Evolutionary conservation across 1,140 invertebrate species (phyloP).

Genomic region (Himalopsyche phryganea): DNA sequence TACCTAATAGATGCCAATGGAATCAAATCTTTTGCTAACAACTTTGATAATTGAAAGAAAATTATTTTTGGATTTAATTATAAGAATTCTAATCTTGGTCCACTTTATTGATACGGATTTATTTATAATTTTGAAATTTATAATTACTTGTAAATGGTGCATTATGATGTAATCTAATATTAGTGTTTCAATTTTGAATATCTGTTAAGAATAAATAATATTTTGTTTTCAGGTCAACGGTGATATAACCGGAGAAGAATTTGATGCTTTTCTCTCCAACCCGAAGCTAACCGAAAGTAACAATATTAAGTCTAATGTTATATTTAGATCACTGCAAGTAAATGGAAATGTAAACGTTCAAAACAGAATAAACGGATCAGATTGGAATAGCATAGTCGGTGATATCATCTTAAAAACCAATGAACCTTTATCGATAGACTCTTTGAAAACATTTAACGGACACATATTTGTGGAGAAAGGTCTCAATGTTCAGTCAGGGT

Average conservation of each 20-base stretch:
- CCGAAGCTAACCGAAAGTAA: slow-evolving; percentile 41
- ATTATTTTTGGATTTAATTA: no score
- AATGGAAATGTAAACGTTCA: slow-evolving; percentile 42
- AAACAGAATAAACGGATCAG: slow-evolving; percentile 38
- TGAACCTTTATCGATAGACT: slow-evolving; percentile 37
- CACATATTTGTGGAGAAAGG: slow-evolving; percentile 37
- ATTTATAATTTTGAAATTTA: no score
- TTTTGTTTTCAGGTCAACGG: slow-evolving; percentile 42
- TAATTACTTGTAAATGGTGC: no score
- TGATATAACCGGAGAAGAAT: slow-evolving; percentile 42
- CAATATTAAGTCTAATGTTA: slow-evolving; percentile 42
- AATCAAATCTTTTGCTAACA: no score
- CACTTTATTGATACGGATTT: no score
- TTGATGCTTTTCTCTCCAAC: slow-evolving; percentile 46
- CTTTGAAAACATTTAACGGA: slow-evolving; percentile 42
- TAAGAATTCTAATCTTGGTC: no score
- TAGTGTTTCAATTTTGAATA: no score
- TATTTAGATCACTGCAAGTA: slow-evolving; percentile 47
- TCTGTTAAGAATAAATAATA: no score
- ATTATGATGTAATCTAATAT: no score
- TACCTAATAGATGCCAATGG: no score
- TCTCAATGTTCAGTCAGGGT: slow-evolving; percentile 37
- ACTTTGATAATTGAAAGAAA: no score
- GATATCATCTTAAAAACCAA: slow-evolving; percentile 40
- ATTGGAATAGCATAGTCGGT: slow-evolving; percentile 38